A percentile compares a stretch with the other conserved stretches of the same genome.
Conservation (phyloP, 1,140 invertebrate genomes). For the Dufourea novaeangliae region DNA sequence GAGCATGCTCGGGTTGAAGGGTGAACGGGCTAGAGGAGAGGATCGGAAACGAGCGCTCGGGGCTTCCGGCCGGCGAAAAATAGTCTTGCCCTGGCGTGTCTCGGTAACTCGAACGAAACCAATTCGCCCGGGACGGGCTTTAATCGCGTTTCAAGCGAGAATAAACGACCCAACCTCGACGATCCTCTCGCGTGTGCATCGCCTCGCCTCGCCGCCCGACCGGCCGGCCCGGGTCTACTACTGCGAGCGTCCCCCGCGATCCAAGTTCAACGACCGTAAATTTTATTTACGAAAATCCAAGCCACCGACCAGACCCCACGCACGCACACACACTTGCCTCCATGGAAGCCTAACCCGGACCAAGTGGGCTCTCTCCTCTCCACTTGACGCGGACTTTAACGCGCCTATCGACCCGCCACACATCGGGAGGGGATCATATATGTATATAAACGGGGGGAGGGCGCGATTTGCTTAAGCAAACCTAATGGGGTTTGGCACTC, state of each 20-base stretch:
- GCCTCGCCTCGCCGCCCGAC: not conserved
- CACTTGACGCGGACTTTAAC: constrained; percentile 29
- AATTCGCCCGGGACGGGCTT: constrained; percentile 45
- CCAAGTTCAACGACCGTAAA: constrained; percentile 74
- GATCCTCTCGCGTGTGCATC: constrained; percentile 30
- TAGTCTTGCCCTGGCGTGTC: constrained; percentile 14
- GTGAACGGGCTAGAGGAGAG: too few relatives aligned
- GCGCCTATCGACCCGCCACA: constrained; percentile 18
- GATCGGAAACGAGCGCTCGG: constrained; percentile 26
- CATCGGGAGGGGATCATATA: not conserved
- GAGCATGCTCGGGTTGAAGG: too few relatives aligned
- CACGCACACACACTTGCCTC: too few relatives aligned
- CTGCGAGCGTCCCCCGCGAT: constrained; percentile 36
- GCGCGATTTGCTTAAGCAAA: constrained; percentile 24
- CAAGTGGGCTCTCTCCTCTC: not conserved
- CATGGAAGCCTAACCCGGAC: constrained; percentile 4
- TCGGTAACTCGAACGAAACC: constrained; percentile 24
- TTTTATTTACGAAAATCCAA: constrained; percentile 76
- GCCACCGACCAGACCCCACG: not conserved
- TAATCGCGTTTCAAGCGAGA: constrained; percentile 63
- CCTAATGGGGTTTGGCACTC: constrained; percentile 18
- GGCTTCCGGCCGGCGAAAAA: constrained; percentile 30
- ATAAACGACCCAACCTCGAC: constrained; percentile 65
- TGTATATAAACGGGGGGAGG: constrained; percentile 2
- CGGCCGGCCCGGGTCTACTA: constrained; percentile 2